Evolutionary conservation across 2,888 invertebrate species (phyloP).

Genomic region (Fissipunctia ypsillon): DNA sequence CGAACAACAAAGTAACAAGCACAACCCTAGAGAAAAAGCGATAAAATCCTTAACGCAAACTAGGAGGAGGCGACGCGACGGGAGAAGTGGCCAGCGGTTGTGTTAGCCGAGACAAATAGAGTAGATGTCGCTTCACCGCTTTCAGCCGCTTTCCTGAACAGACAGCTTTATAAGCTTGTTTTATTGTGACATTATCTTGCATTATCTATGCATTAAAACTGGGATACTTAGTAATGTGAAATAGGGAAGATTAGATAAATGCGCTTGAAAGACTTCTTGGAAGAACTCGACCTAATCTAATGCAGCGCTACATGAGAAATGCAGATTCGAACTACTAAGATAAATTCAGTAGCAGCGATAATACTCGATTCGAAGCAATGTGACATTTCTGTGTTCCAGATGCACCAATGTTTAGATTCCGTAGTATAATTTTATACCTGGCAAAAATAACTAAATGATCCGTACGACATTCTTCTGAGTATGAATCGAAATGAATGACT

Average conservation of each 20-base stretch:
- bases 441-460: slow-evolving; percentile 60
- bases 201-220: slow-evolving; percentile 60
- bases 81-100: slow-evolving; percentile 84
- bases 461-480: slow-evolving; percentile 48
- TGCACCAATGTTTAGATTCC: slow-evolving; percentile 53
- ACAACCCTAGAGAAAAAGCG: slow-evolving; percentile 79
- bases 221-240: slow-evolving; percentile 41
- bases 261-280: slow-evolving; percentile 21
- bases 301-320: slow-evolving; percentile 29
- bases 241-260: slow-evolving; percentile 27
- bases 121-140: slow-evolving; percentile 81
- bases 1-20: slow-evolving; percentile 70
- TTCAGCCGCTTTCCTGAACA: slow-evolving; percentile 74
- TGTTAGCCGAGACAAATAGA: slow-evolving; percentile 86
- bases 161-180: slow-evolving; percentile 83
- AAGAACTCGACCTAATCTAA: slow-evolving; percentile 6
- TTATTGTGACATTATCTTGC: slow-evolving; percentile 77
- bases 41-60: slow-evolving; percentile 86
- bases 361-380: slow-evolving; percentile 33
- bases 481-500: slow-evolving; percentile 46
- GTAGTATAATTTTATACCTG: slow-evolving; percentile 59
- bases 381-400: slow-evolving; percentile 59
- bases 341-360: slow-evolving; percentile 41
- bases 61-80: slow-evolving; percentile 78
- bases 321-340: slow-evolving; percentile 26